Evolutionary conservation across 92 coral and sea anemone species (phyloP), one percentile per base, ranked within the genome.

Genomic region (Porites evermanni): DNA sequence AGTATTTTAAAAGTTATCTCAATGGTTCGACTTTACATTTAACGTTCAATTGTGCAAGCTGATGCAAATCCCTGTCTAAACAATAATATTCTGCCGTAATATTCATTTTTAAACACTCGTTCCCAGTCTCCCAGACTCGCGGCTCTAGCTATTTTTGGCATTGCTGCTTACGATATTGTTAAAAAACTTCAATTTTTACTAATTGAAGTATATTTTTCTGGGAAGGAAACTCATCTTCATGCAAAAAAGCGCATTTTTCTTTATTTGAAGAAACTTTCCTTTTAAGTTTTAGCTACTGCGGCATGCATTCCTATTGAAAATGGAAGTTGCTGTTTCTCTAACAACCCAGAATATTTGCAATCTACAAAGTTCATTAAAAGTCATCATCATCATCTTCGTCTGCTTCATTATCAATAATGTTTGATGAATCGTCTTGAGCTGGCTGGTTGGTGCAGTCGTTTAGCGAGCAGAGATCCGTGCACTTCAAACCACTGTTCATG

Each of bases 251-350:
- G 58, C 2, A 53, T 11, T 53, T 53, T 53, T 53, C 58, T 7
- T 53, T 11, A 7, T 53, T 53, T 53, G 58, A 24, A 53, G 58
- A 53, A 53, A 53, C 58, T 53, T 53, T 53, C 8, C 58, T 11
- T 7, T 11, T 53, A 53, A 53, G 58, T 18, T 65, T 65, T 8
- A 5, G 20, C 23, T 65, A 65, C 6, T 2, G 70, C 20, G 20
- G 20, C 21, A 65, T 9, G 81, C 72, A 51, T 44, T 83, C 32
- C 56, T 70, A 19, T 68, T 72, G 68, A 83, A 83, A 69, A 23
- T 83, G 19, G 69, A 74, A 7, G 69, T 80, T 26, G 50, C 72
- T 26, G 21, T 52, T 44, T 72, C 12, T 24, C 87, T 72, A 71
- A 83, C 81, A 58, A 80, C 74, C 26, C 26, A 24, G 26, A 24